Conservation (phyloP, 2,113 vertebrate genomes). For the Catharus bicknelli region DNA sequence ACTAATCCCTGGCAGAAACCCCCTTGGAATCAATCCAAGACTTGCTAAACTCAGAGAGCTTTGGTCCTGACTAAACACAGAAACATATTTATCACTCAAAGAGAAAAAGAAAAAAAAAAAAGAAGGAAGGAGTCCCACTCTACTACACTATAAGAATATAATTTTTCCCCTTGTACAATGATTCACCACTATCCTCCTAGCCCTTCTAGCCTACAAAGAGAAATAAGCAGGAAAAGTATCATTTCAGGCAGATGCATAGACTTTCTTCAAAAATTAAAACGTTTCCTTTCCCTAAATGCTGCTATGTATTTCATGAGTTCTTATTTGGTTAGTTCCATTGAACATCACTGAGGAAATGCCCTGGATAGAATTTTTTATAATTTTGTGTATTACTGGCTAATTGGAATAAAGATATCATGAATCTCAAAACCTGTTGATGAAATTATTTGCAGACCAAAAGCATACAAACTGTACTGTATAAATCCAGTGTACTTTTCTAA, state of each 20-base stretch:
- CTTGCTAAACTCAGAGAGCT: background rate
- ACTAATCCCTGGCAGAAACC: background rate
- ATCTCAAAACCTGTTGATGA: background rate
- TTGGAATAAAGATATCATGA: background rate
- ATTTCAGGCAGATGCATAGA: fast-evolving
- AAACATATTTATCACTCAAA: fast-evolving
- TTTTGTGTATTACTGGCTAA: background rate
- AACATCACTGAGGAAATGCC: background rate
- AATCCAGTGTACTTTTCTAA: background rate
- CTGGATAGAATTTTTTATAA: background rate
- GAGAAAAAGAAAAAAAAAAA: background rate
- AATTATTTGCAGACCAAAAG: background rate
- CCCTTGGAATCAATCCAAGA: background rate
- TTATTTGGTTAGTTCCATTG: background rate
- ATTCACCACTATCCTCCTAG: background rate
- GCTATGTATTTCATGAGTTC: background rate
- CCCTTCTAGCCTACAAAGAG: background rate
- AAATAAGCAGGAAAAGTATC: background rate
- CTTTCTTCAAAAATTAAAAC: background rate
- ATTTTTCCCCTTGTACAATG: background rate
- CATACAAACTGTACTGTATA: background rate
- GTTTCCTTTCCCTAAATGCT: background rate
- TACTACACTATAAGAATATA: background rate
- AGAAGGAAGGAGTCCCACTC: fast-evolving
- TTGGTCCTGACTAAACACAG: background rate